Percentiles rank a stretch among this genome's conserved stretches.
Conservation (phyloP, 2,888 invertebrate genomes). For the Timema cristinae region DNA sequence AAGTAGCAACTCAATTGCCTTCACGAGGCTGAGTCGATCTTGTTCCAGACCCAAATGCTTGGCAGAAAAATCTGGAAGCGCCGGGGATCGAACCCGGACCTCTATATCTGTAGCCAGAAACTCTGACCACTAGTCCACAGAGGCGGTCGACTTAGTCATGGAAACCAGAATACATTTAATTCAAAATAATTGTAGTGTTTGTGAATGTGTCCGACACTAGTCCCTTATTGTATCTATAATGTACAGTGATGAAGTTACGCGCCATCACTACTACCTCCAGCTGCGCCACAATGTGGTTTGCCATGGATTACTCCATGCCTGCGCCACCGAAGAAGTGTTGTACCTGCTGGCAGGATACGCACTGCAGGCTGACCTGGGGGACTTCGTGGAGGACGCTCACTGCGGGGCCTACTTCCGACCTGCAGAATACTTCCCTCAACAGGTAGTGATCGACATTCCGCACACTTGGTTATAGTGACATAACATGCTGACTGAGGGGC, state of each 20-base stretch:
- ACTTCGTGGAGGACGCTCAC: slow-evolving; percentile 57
- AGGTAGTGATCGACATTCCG: slow-evolving; percentile 18
- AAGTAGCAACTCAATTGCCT: no score
- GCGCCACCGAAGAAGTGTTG: slow-evolving; percentile 63
- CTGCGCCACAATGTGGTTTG: slow-evolving; percentile 77
- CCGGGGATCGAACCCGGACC: no score
- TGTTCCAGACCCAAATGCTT: no score
- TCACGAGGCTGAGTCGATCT: no score
- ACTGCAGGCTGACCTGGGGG: slow-evolving; percentile 89
- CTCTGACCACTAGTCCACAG: no score
- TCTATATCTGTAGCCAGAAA: no score
- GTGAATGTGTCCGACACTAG: background rate
- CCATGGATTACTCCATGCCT: slow-evolving; percentile 51
- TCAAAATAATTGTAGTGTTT: background rate
- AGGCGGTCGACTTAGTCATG: no score
- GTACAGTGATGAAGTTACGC: slow-evolving; percentile 76
- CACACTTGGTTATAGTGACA: no score
- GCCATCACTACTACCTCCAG: slow-evolving; percentile 93
- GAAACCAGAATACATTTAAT: no score
- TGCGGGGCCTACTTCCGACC: slow-evolving; percentile 29
- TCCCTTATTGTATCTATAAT: background rate
- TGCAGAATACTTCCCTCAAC: slow-evolving; percentile 27
- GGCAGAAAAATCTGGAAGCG: no score
- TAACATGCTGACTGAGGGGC: no score
- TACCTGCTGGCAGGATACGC: slow-evolving; percentile 84